A percentile compares a stretch with the other conserved stretches of the same genome.
Evolutionary conservation across 2,113 vertebrate species (phyloP).

Genomic region (Toxotes chatareus): DNA sequence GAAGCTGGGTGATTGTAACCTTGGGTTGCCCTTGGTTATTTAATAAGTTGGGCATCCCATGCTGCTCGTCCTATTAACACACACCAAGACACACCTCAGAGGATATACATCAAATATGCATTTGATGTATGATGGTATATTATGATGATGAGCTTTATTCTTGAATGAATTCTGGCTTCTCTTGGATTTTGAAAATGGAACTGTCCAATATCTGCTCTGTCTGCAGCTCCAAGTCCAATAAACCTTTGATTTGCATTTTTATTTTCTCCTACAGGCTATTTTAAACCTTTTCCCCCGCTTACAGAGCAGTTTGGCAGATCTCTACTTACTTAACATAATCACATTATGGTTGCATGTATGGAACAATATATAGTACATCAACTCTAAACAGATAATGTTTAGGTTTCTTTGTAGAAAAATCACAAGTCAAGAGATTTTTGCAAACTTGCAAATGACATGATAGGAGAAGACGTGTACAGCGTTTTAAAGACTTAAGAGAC

Average conservation of each 20-base stretch:
- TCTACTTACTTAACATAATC: constrained; percentile 55
- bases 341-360: constrained; percentile 34
- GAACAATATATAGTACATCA: constrained; percentile 29
- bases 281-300: constrained; percentile 25
- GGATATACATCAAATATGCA: not conserved
- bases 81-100: constrained; percentile 16
- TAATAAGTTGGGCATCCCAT: constrained; percentile 41
- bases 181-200: constrained; percentile 8
- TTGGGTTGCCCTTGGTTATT: constrained; percentile 72
- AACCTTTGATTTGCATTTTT: constrained; percentile 56
- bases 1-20: constrained; percentile 61
- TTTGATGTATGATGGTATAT: constrained; percentile 2
- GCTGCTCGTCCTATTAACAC: constrained; percentile 18
- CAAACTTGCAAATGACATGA: constrained; percentile 64
- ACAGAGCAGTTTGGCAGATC: constrained; percentile 45
- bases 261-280: constrained; percentile 50
- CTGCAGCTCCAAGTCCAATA: constrained; percentile 34
- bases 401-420: constrained; percentile 33
- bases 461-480: constrained; percentile 55
- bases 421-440: not conserved
- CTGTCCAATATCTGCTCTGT: constrained; percentile 25
- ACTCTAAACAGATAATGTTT: constrained; percentile 10
- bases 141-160: constrained; percentile 21
- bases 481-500: constrained; percentile 66
- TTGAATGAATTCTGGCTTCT: constrained; percentile 22